Base-by-base conservation (phyloP, 2,888 invertebrate genomes). In the Lepidochitona cinerea region DNA sequence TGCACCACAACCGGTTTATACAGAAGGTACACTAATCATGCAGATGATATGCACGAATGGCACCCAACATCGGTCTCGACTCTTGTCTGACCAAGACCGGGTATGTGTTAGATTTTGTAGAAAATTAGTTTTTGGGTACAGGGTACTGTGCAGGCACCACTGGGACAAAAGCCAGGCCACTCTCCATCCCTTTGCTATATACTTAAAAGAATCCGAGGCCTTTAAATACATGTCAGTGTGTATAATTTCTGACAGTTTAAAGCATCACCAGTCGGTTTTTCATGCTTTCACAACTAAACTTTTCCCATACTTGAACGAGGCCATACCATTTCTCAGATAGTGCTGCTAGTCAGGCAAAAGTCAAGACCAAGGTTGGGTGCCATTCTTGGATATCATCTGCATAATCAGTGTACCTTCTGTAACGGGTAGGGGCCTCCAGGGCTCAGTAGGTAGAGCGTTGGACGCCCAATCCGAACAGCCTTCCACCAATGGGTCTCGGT, bases 111-210 rank as follows among this genome's bases (percentile, higher is more conserved):
- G 59, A 54, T 26, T 54, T 54, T 54, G 59, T 23, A 54, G 59
- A 54, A 54, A 54, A 41, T 41, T 41, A 41, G 9, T 41, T 41
- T 12, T 41, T 41, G 9, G 41, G 18, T 54, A 23, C 59, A 54
- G 59, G 23, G 23, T 54, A 23, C 59, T 23, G 59, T n/a, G 23
- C 7, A 54, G 23, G 59, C 59, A 54, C 29, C 12, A 54, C 59
- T 54, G 59, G 59, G 59, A 54, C 59, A 54, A 54, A 7, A 54
- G 59, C 29, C 59, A 54, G 59, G 59, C 59, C n/a, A 54, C 59
- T 54, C 29, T 67, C 18, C 59, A 54, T 54, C 59, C 59, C n/a
- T n/a, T 54, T 54, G 41, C 41, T 18, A 41, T 12, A 12, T 41
- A 41, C 41, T 41, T 41, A 12, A 41, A 41, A 41, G 41, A 41